Evolutionary conservation across 2,888 invertebrate species (phyloP), one percentile per base, ranked within the genome.

Genomic region (Aleiodes leptofemur): DNA sequence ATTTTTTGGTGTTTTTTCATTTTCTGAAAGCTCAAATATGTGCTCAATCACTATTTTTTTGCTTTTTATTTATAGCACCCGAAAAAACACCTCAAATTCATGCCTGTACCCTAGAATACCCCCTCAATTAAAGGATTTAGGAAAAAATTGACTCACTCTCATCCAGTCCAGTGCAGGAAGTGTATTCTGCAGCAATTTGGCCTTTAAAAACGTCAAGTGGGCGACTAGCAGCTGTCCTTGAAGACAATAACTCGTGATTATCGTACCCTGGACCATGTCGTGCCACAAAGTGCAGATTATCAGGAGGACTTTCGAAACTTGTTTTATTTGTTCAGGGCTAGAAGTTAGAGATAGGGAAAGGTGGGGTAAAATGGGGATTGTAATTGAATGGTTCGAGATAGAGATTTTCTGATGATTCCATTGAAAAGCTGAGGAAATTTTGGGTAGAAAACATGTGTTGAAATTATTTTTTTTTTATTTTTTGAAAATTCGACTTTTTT

Each of bases 221-320:
- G 94, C 93, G 77, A 94, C 93, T 79, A 96, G 87, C 73, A 96
- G 90, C 87, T 96, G 95, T 66, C 95, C 95, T 90, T 96, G 96
- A 29, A 96, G 91, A 83, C 95, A 95, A 88, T 96, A 96, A 88
- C 95, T 96, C 43, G 95, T 94, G 79, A 96, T 93, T 71, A 96
- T 93, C 4, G 95, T 94, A n/a, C 95, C 94, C 89, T 96, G 95
- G 72, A 96, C 93, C 89, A 95, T 93, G 86, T 96, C 96, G 85
- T 96, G 96, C 89, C 94, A 93, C 76, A 95, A 87, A 9, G 95
- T 94, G 79, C 94, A 93, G 55, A 93, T 86, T 38, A 95, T 92
- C 74, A 96, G 88, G 7, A 94, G 84, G 50, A 93, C 89, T 90
- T 94, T 93, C 59, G 94, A 84, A 1, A 88, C 79, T 76, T 91